Evolutionary conservation across 2,113 vertebrate species (phyloP).

Genomic region (Upupa epops): DNA sequence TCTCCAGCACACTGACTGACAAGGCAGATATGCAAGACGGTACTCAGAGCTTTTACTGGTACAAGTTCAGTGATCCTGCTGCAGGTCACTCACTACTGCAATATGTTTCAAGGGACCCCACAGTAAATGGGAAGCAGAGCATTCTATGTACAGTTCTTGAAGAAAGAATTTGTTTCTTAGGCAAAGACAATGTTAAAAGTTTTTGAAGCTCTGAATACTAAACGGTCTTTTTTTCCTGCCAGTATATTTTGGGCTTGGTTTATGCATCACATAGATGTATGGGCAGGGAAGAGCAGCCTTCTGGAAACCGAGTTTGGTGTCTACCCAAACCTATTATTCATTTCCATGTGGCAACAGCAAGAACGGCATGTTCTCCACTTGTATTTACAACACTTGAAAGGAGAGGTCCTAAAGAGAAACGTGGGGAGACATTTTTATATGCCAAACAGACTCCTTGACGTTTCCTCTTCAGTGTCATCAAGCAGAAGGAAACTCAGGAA

Average conservation of each 20-base stretch:
- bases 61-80: background rate
- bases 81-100: background rate
- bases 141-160: constrained; percentile 28
- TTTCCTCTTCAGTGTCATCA: background rate
- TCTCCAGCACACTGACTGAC: background rate
- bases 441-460: background rate
- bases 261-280: constrained; percentile 4
- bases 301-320: constrained; percentile 42
- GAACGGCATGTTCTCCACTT: background rate
- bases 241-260: background rate
- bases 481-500: background rate
- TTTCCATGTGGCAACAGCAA: background rate
- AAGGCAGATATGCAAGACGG: background rate
- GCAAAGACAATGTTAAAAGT: constrained; percentile 30
- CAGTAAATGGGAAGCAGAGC: constrained; percentile 37
- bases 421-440: background rate
- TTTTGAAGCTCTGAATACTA: constrained; percentile 38
- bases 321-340: constrained; percentile 36
- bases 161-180: constrained; percentile 46
- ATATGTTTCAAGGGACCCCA: background rate
- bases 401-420: background rate
- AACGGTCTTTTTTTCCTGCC: constrained; percentile 1
- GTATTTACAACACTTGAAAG: background rate
- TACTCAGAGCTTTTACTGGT: background rate
- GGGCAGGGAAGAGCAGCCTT: background rate